A percentile compares a stretch with the other conserved stretches of the same genome.
Evolutionary conservation across 2,797 vertebrate genomes (phyloP).

Genomic region (Parotocinclus haroldoi): DNA sequence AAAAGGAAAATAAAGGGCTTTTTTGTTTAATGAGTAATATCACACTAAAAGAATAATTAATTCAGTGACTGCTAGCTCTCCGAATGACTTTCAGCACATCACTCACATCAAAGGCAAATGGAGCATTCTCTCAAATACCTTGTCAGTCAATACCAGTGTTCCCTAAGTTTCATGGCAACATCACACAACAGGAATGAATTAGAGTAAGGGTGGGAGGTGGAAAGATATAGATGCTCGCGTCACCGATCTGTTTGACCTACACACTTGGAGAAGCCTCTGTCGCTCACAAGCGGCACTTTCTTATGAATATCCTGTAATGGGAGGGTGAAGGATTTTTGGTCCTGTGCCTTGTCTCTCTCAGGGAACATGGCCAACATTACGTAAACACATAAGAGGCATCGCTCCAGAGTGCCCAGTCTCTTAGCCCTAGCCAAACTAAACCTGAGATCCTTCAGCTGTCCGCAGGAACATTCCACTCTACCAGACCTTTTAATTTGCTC

Average conservation of each 20-base stretch:
- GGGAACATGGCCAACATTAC: slow-evolving; percentile 47
- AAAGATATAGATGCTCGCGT: slow-evolving; percentile 60
- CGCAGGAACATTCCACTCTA: slow-evolving; percentile 12
- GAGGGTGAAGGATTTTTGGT: slow-evolving; percentile 56
- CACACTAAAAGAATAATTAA: slow-evolving; percentile 35
- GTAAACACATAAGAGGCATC: slow-evolving; percentile 49
- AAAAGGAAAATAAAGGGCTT: slow-evolving; percentile 63
- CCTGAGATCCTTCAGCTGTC: slow-evolving; percentile 29
- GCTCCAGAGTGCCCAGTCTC: slow-evolving; percentile 24
- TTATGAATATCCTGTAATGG: slow-evolving; percentile 55
- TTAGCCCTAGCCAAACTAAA: slow-evolving; percentile 21
- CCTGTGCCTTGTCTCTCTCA: slow-evolving; percentile 35
- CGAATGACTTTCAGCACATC: slow-evolving; percentile 12
- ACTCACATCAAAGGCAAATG: slow-evolving; percentile 31
- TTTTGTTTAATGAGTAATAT: slow-evolving; percentile 56
- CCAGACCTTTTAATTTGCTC: slow-evolving; percentile 9
- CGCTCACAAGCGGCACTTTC: slow-evolving; percentile 37
- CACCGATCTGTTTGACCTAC: slow-evolving; percentile 73
- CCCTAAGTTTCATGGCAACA: slow-evolving; percentile 54
- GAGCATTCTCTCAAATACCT: slow-evolving; percentile 47
- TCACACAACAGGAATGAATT: slow-evolving; percentile 46
- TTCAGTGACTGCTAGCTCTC: slow-evolving; percentile 27
- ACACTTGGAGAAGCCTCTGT: slow-evolving; percentile 44
- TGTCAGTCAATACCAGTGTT: slow-evolving; percentile 49
- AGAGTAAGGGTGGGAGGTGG: slow-evolving; percentile 33